phyloP scores from a whole-genome alignment of 1,140 invertebrate genomes.

The Papilio dardanus region DNA sequence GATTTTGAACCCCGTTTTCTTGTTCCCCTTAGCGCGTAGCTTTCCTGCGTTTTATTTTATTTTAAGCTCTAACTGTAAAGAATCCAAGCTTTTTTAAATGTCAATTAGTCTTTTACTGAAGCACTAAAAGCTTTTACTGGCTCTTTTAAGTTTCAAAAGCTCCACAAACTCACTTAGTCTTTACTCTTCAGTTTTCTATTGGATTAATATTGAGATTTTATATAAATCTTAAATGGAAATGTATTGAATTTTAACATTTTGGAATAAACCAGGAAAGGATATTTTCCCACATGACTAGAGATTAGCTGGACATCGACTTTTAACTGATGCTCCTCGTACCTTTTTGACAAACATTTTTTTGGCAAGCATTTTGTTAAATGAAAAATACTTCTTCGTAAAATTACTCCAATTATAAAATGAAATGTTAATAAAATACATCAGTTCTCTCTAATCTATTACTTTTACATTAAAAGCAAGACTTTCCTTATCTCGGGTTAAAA shows the following conservation, averaged over 20 bases:
- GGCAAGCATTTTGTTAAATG: neutral
- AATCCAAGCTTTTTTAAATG: neutral
- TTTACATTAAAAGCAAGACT: slow-evolving; percentile 24
- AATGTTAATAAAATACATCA: neutral
- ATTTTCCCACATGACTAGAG: no score
- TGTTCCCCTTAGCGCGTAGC: neutral
- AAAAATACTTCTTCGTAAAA: no score
- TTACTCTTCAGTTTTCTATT: slow-evolving; percentile 2
- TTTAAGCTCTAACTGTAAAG: neutral
- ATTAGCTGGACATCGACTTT: no score
- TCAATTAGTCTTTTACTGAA: slow-evolving; percentile 22
- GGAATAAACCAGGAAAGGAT: no score
- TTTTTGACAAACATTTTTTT: neutral
- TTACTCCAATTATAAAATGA: no score
- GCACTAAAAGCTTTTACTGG: slow-evolving; percentile 14
- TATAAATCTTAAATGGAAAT: neutral
- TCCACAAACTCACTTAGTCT: slow-evolving; percentile 16
- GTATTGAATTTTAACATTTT: neutral
- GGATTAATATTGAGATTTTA: neutral
- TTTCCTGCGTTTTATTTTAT: neutral
- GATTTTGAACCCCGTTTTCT: neutral
- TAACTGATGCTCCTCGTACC: no score
- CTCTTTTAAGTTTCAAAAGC: slow-evolving; percentile 20
- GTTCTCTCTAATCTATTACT: neutral
- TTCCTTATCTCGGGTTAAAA: slow-evolving; percentile 11